These are phyloP conservation scores for Enteromius radiatus DNA, from an alignment of 2,797 vertebrate genomes.

Conservation along the genomic window DNA sequence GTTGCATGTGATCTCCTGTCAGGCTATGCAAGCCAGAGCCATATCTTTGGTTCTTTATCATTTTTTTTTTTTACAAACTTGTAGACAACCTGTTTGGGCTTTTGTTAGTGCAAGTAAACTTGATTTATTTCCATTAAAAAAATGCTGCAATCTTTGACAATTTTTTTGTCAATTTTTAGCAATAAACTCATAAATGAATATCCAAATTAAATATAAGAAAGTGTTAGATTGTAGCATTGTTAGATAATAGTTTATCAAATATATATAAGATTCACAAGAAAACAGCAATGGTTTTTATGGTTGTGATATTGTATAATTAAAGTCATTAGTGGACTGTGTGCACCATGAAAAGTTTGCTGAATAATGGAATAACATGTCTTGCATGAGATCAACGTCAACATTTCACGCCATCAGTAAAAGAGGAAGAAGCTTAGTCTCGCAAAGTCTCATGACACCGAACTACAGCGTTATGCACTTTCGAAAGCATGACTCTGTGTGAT, in stretches of 20 bases:
- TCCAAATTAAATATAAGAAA: not conserved
- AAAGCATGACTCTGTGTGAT: conserved; percentile 20
- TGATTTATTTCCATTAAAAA: not conserved
- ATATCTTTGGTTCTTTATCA: not conserved
- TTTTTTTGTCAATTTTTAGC: not conserved
- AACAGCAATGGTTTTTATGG: not conserved
- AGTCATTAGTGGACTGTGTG: not conserved
- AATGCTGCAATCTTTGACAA: not conserved
- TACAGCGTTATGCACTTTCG: not conserved
- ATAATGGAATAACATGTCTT: not conserved
- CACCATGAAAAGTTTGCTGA: not conserved
- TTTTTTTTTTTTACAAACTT: not conserved
- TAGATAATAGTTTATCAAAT: not conserved
- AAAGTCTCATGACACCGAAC: conserved; percentile 41
- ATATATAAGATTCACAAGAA: too few species aligned
- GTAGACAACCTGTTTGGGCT: not conserved
- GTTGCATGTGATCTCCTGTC: conserved; percentile 37
- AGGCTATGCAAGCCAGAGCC: not conserved
- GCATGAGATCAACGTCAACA: not conserved
- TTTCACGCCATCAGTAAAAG: conserved; percentile 28
- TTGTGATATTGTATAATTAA: not conserved
- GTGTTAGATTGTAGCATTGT: too few species aligned
- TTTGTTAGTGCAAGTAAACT: not conserved
- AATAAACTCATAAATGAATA: not conserved
- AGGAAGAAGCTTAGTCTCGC: conserved; percentile 7